Percentiles rank a stretch among this genome's conserved stretches.
Evolutionary conservation across 2,797 vertebrate genomes (phyloP).

Genomic region (Myripristis jacobus): DNA sequence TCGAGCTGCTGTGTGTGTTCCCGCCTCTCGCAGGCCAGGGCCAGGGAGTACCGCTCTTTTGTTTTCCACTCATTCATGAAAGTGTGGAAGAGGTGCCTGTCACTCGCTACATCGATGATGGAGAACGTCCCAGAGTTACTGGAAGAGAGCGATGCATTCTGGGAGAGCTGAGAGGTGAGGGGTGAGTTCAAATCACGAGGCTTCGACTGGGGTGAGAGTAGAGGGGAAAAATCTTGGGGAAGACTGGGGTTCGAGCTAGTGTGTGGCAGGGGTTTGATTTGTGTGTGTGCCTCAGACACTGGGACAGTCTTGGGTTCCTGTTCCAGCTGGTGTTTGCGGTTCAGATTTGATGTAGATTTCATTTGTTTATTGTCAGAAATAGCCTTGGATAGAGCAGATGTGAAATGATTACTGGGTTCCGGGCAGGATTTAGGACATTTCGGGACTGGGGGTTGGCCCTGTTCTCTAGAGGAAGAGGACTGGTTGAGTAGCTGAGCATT

Average conservation of each 20-base stretch:
- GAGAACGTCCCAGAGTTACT: slow-evolving; percentile 86
- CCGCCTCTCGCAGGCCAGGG: slow-evolving; percentile 89
- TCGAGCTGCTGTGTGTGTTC: slow-evolving; percentile 73
- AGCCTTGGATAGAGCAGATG: neutral
- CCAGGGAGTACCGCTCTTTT: slow-evolving; percentile 88
- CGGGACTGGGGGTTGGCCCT: slow-evolving; percentile 12
- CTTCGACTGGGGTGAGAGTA: slow-evolving; percentile 2
- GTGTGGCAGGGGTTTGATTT: slow-evolving; percentile 11
- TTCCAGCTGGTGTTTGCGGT: slow-evolving; percentile 23
- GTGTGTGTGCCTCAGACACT: slow-evolving; percentile 15
- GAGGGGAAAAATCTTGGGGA: neutral
- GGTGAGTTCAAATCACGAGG: slow-evolving; percentile 62
- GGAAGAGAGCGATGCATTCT: slow-evolving; percentile 78
- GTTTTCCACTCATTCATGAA: slow-evolving; percentile 92
- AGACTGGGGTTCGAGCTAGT: neutral
- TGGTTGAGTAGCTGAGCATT: slow-evolving; percentile 49
- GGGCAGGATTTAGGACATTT: slow-evolving; percentile 25
- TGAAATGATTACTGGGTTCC: slow-evolving; percentile 6
- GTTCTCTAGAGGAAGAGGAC: slow-evolving; percentile 45
- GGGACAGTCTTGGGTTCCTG: slow-evolving; percentile 11
- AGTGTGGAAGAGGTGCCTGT: slow-evolving; percentile 89
- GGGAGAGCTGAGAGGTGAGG: slow-evolving; percentile 86
- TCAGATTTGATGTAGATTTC: neutral
- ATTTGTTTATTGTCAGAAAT: slow-evolving; percentile 1
- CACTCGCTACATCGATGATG: slow-evolving; percentile 94